A percentile compares a stretch with the other conserved stretches of the same genome.
phyloP scores from a whole-genome alignment of 1,140 invertebrate genomes.

The Drosophila pandora region DNA sequence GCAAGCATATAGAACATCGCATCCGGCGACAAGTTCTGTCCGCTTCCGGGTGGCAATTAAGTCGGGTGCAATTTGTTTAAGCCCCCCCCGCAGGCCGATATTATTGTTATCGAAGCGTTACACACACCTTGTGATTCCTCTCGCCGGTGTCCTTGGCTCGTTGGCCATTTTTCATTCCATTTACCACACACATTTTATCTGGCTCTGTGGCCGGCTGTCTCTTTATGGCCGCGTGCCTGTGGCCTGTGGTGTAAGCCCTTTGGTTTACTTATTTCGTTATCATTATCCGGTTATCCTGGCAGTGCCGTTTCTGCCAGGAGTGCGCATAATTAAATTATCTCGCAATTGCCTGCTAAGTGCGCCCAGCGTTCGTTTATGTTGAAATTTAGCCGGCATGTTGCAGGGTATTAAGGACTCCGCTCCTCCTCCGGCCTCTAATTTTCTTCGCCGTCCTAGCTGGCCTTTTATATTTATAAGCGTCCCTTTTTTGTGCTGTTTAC shows the following conservation, averaged over 20 bases:
- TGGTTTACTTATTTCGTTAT: slow-evolving; percentile 74
- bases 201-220: slow-evolving; percentile 18
- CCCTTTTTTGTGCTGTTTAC: slow-evolving; percentile 41
- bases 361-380: slow-evolving; percentile 65
- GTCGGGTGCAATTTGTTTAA: slow-evolving; percentile 57
- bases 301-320: slow-evolving; percentile 26
- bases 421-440: slow-evolving; percentile 1
- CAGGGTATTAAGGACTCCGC: slow-evolving; percentile 51
- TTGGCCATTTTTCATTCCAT: slow-evolving; percentile 71
- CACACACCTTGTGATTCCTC: slow-evolving; percentile 20
- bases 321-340: slow-evolving; percentile 77
- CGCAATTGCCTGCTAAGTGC: slow-evolving; percentile 80
- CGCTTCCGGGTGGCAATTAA: slow-evolving; percentile 55
- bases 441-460: slow-evolving; percentile 21
- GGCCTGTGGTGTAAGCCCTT: slow-evolving; percentile 50
- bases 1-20: slow-evolving; percentile 31
- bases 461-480: slow-evolving; percentile 69
- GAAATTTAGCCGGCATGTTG: slow-evolving; percentile 53
- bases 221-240: slow-evolving; percentile 42
- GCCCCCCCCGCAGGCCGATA: slow-evolving; percentile 52
- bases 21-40: slow-evolving; percentile 42
- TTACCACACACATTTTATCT: slow-evolving; percentile 64
- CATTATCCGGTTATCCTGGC: slow-evolving; percentile 77
- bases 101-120: slow-evolving; percentile 66
- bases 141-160: slow-evolving; percentile 12